phyloP scores from a whole-genome alignment of 2,113 vertebrate genomes.

The Illadopsis cleaveri region DNA sequence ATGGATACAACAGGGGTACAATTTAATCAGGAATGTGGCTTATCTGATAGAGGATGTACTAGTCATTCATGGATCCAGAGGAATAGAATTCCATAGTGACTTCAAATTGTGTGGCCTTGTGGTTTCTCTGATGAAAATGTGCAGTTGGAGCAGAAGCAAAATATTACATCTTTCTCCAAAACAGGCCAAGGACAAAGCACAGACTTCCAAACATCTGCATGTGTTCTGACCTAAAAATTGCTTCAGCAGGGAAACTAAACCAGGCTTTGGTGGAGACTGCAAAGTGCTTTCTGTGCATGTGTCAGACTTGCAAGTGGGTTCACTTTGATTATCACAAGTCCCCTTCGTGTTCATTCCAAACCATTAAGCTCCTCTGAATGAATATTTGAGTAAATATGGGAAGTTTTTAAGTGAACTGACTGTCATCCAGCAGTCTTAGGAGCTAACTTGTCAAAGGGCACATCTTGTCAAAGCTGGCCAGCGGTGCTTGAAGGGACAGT shows the following conservation, averaged over 20 bases:
- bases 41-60: neutral
- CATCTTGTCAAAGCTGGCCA: accelerated
- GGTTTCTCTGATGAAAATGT: neutral
- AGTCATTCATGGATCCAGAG: neutral
- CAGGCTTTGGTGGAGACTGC: neutral
- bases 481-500: neutral
- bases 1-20: neutral
- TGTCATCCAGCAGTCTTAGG: neutral
- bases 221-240: neutral
- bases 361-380: neutral
- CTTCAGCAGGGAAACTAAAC: neutral
- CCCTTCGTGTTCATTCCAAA: neutral
- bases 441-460: neutral
- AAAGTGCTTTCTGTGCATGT: neutral
- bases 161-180: neutral
- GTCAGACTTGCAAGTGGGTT: neutral
- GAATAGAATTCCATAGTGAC: neutral
- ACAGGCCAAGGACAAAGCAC: conserved; percentile 2
- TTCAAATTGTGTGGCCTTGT: neutral
- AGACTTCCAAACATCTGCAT: neutral
- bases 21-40: neutral
- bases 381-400: neutral
- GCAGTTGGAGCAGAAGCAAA: neutral
- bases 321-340: neutral
- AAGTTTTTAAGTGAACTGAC: neutral